These are phyloP conservation scores for Protomyctophum bolini DNA, from an alignment of 2,113 vertebrate genomes.

Conservation along the genomic window DNA sequence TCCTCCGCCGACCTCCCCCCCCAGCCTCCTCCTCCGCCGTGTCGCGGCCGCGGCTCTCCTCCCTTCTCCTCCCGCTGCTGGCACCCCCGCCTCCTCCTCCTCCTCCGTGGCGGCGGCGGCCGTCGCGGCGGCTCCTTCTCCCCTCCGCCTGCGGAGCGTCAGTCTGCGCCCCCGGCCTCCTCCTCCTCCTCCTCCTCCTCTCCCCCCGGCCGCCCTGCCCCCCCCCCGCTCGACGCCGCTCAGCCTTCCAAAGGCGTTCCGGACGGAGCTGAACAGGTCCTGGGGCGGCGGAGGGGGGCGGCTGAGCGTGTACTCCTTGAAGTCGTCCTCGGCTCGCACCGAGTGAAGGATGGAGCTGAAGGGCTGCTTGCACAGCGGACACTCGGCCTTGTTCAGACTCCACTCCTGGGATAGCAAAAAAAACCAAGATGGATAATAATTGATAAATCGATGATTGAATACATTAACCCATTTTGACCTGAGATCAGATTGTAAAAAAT, in stretches of 20 bases:
- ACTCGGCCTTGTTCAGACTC: conserved; percentile 93
- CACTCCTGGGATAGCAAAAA: conserved; percentile 74
- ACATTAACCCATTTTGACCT: too few species aligned
- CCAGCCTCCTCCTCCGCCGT: background rate
- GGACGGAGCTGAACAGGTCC: too few species aligned
- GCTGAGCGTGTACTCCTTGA: conserved; percentile 85
- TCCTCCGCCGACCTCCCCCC: conserved; percentile 2
- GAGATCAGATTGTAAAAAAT: too few species aligned
- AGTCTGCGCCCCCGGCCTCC: too few species aligned
- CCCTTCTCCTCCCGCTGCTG: background rate
- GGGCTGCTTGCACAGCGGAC: conserved; percentile 91
- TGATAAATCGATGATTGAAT: too few species aligned
- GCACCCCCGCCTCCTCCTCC: background rate
- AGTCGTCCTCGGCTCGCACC: conserved; percentile 86
- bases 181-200: conserved; percentile 25
- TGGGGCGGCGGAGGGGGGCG: conserved; percentile 73
- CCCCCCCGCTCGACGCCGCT: conserved; percentile 22
- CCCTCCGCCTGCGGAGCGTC: too few species aligned
- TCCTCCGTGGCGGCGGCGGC: conserved; percentile 58
- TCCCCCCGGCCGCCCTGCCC: too few species aligned
- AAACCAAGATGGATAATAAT: too few species aligned
- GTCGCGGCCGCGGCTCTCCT: background rate
- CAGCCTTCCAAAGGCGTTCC: too few species aligned
- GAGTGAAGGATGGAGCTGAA: conserved; percentile 91
- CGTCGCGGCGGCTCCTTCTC: conserved; percentile 72